A percentile compares a stretch with the other conserved stretches of the same genome.
Evolutionary conservation across 2,888 invertebrate species (phyloP).

Genomic region (Rhorus exstirpatorius): DNA sequence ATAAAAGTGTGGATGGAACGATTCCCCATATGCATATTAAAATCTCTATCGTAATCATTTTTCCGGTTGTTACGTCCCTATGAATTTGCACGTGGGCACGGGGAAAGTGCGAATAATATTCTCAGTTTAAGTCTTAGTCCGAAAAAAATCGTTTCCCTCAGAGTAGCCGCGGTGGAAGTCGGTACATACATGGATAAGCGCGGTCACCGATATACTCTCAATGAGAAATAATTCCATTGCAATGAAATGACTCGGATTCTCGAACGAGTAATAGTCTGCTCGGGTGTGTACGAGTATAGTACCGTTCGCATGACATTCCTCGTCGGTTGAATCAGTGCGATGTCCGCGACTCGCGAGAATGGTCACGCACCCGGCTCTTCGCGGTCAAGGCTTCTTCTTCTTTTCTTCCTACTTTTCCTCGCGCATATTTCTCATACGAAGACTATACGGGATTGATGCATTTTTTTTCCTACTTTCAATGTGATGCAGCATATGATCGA

Average conservation of each 20-base stretch:
- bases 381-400: conserved; percentile 78
- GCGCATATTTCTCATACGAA: conserved; percentile 12
- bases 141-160: too few relatives aligned
- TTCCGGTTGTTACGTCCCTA: too few relatives aligned
- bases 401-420: conserved; percentile 71
- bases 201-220: too few relatives aligned
- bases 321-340: conserved; percentile 80
- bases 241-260: conserved; percentile 46
- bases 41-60: too few relatives aligned
- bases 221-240: conserved; percentile 1
- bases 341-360: conserved; percentile 75
- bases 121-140: too few relatives aligned
- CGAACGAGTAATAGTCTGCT: conserved; percentile 39
- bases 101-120: too few relatives aligned
- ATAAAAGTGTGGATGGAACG: too few relatives aligned
- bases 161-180: too few relatives aligned
- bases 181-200: too few relatives aligned
- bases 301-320: conserved; percentile 77
- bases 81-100: too few relatives aligned
- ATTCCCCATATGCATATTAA: too few relatives aligned
- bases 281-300: conserved; percentile 53
- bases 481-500: not conserved
- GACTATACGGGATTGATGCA: not conserved
- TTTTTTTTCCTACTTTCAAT: not conserved
- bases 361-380: conserved; percentile 75